These are phyloP conservation scores for Synergus japonicus DNA, from an alignment of 2,888 invertebrate genomes.

Conservation along the genomic window DNA sequence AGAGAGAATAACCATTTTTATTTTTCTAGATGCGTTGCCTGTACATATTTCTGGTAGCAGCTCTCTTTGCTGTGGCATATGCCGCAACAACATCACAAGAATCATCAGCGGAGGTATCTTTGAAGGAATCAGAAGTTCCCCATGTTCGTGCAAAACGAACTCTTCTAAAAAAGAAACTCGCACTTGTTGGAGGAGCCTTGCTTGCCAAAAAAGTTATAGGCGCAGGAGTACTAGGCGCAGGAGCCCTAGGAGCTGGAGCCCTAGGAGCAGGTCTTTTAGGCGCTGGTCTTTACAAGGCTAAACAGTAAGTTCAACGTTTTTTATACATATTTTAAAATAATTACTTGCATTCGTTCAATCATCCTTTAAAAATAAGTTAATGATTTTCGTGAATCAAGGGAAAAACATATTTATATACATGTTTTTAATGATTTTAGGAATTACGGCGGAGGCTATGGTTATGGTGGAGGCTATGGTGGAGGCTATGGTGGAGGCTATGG, in stretches of 20 bases:
- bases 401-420: too few relatives aligned
- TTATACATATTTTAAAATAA: not conserved
- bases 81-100: conserved; percentile 44
- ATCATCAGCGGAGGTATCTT: not conserved
- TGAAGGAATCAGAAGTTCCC: conserved; percentile 54
- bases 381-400: too few relatives aligned
- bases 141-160: conserved; percentile 69
- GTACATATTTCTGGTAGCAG: conserved; percentile 51
- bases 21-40: conserved; percentile 58
- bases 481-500: conserved; percentile 74
- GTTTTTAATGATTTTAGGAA: conserved; percentile 34
- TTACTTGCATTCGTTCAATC: not conserved
- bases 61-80: conserved; percentile 55
- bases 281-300: conserved; percentile 59
- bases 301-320: conserved; percentile 55
- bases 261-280: conserved; percentile 58
- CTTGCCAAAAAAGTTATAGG: conserved; percentile 50
- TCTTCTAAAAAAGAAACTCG: conserved; percentile 71
- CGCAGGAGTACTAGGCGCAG: conserved; percentile 52
- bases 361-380: too few relatives aligned
- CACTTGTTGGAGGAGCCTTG: conserved; percentile 64
- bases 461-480: conserved; percentile 34
- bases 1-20: not conserved
- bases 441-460: conserved; percentile 30
- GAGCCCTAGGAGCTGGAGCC: conserved; percentile 47